A percentile compares a stretch with the other conserved stretches of the same genome.
phyloP scores from a whole-genome alignment of 2,888 invertebrate species.

The Caenorhabditis angaria region DNA sequence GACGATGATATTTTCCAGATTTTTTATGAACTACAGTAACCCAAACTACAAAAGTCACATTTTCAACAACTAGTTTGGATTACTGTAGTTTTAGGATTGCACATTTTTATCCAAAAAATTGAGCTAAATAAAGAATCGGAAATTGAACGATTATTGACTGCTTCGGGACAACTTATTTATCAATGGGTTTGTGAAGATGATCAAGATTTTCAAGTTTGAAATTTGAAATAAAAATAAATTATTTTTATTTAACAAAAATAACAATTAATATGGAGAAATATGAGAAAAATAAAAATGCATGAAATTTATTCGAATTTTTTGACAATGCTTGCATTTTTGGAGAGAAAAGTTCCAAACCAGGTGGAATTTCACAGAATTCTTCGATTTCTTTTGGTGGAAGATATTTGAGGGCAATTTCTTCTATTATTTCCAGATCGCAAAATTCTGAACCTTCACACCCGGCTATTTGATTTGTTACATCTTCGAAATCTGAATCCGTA shows the following conservation, averaged over 20 bases:
- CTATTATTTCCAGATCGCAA: not conserved
- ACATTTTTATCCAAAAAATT: too few species aligned
- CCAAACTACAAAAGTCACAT: too few species aligned
- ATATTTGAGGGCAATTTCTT: not conserved
- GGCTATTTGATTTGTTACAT: not conserved
- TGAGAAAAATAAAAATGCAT: too few species aligned
- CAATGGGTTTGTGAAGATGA: conserved; percentile 46
- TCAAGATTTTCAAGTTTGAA: conserved; percentile 6
- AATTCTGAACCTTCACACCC: not conserved
- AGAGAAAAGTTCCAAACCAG: not conserved
- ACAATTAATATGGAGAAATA: too few species aligned
- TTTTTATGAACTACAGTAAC: too few species aligned
- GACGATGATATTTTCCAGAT: too few species aligned
- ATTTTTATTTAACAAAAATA: too few species aligned
- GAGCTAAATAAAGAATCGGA: too few species aligned
- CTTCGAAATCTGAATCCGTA: not conserved
- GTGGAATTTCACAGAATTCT: not conserved
- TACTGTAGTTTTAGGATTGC: too few species aligned
- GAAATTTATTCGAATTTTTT: too few species aligned
- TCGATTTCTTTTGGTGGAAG: not conserved
- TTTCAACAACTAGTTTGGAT: too few species aligned
- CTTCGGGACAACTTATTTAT: conserved; percentile 49
- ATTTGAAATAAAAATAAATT: too few species aligned
- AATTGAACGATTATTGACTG: conserved; percentile 52
- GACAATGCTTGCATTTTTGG: not conserved